Base-by-base conservation (phyloP, 2,888 invertebrate genomes). In the Latheticus oryzae region DNA sequence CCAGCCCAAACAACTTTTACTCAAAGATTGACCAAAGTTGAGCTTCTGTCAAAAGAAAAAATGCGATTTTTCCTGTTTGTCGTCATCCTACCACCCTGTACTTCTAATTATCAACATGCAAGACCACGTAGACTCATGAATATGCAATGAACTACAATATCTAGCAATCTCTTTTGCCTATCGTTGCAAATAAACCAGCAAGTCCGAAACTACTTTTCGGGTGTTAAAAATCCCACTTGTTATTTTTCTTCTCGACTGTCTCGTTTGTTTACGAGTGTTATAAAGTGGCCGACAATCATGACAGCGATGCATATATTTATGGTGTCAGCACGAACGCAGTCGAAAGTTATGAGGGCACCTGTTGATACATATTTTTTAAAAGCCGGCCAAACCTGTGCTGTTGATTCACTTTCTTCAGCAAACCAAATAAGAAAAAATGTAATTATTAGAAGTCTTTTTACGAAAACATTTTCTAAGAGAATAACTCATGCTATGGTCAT, bases 401-500 rank as follows among this genome's bases (percentile, higher is more conserved):
- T 52, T 40, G 42, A 52, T 52, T 52, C 52, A 52, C 52, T 52
- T 52, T 52, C 52, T 52, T 52, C 33, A 33, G 32, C 28, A 28
- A 51, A 37, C n/a, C n/a, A n/a, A n/a, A n/a, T n/a, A n/a, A n/a
- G n/a, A n/a, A n/a, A 8, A 8, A 11, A 8, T 32, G 30, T 32
- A 7, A 8, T n/a, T n/a, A n/a, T n/a, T n/a, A n/a, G n/a, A n/a
- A n/a, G n/a, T n/a, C n/a, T 5, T 32, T 12, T 3, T 32, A 32
- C 32, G 4, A 11, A n/a, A n/a, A n/a, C n/a, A 13, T 37, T 37
- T 5, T 37, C n/a, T n/a, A 64, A 62, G 66, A 55, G 60, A 58
- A 70, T 72, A 72, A 71, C 61, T 71, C 70, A 71, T 70, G 61
- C 62, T 62, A 38, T 62, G 68, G 63, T 64, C 71, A 73, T 72